Evolutionary conservation across 2,888 invertebrate genomes (phyloP), one percentile per base, ranked within the genome.

Genomic region (Drosophila pegasa): DNA sequence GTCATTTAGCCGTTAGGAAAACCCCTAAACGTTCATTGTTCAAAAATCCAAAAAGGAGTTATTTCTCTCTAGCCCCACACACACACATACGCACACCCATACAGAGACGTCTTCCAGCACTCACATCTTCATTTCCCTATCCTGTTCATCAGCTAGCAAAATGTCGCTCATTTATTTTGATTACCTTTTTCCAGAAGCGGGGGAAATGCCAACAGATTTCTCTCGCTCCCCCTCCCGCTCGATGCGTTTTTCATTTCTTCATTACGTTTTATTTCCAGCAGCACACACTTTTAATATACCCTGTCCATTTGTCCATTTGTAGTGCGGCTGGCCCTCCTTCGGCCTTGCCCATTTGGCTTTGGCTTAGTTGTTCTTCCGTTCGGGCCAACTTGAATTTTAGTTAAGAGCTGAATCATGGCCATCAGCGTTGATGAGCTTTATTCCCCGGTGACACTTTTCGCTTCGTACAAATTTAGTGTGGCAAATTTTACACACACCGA

Each of bases 361-460:
- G 55, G 51, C 18, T 38, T 63, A 57, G 60, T 38, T 47, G 41
- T 47, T 37, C 52, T 51, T 74, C 33, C 57, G 51, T 47, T 70
- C 66, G 22, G 35, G 50, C 35, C 50, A 50, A 50, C 71, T 79
- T 73, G 74, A 73, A 63, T 84, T 75, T 76, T 83, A 81, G 83
- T 81, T 87, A 68, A 68, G 73, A 85, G 75, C 78, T 87, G 85
- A 83, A 81, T 88, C 88, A 80, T 85, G 85, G 75, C 85, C 87
- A 84, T 87, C 88, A 86, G 79, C 73, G 81, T 73, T 88, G 87
- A 89, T 88, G 87, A 86, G 89, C 84, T 83, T 72, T 80, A 88
- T 86, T 88, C 87, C 87, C 87, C 55, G 71, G 87, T 76, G 87
- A 86, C 88, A 89, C 77, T 86, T 89, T 86, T 89, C 76, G 41